Base-by-base conservation (phyloP, 2,888 invertebrate genomes). In the Lysandra bellargus region DNA sequence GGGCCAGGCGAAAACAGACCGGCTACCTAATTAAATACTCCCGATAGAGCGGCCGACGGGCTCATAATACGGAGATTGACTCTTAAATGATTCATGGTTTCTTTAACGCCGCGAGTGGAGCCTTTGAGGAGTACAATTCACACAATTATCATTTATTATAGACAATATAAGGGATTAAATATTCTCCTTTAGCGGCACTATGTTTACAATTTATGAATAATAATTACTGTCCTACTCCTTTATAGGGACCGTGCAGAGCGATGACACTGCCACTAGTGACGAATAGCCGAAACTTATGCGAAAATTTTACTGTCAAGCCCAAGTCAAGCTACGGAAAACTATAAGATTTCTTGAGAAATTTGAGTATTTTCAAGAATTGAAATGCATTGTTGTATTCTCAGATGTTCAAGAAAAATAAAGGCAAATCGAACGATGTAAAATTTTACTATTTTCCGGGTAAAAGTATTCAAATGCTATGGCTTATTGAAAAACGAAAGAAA, bases 21-120 rank as follows among this genome's bases (percentile, higher is more conserved):
- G 86, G 88, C 91, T 92, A 89, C 91, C 90, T 92, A 92, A 91
- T 92, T 93, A 93, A 93, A 92, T 89, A 90, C 88, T 88, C 85
- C 85, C 84, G 85, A 86, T 85, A 85, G 86, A 81, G 80, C 80
- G 83, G 81, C 80, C 83, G 88, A 85, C 85, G 84, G 84, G 84
- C 85, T 85, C 84, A 81, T 86, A 85, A 86, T 86, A 87, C 86
- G 85, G 84, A 84, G 85, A 87, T 82, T 80, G 81, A 83, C 82
- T 81, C 80, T 82, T 82, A 82, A 83, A 82, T 82, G 81, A 83
- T 82, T 84, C 80, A 76, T 81, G 74, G 78, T 79, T 80, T 78
- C 61, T 78, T 78, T 79, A 78, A 5, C 33, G 77, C 53, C 17
- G 23, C 40, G 9, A 79, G n/a, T 80, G 17, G 69, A 78, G 76